Evolutionary conservation across 2,888 invertebrate species (phyloP).

Genomic region (Mythimna ferrago): DNA sequence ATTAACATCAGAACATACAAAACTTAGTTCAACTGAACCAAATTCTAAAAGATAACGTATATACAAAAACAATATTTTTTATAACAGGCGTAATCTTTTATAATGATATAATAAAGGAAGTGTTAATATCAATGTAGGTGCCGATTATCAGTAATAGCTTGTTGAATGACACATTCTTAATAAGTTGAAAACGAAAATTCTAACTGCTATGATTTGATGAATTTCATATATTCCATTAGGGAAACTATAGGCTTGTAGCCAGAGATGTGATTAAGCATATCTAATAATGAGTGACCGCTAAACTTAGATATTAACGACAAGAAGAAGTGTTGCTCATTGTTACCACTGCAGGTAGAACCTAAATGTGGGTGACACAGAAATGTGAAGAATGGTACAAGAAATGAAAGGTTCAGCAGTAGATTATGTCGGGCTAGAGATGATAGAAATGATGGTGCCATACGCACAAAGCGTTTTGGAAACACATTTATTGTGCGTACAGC

Average conservation of each 20-base stretch:
- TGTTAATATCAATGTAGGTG: constrained; percentile 24
- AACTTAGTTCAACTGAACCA: not conserved
- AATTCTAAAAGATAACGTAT: constrained; percentile 8
- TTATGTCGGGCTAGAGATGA: not conserved
- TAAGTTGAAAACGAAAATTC: constrained; percentile 1
- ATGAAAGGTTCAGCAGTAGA: too few relatives aligned
- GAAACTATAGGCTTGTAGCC: not conserved
- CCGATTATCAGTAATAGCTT: constrained; percentile 4
- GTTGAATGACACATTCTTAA: constrained; percentile 19
- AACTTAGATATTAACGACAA: not conserved
- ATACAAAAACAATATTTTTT: not conserved
- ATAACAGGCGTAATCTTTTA: constrained; percentile 18
- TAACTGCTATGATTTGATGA: not conserved
- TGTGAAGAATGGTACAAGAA: not conserved
- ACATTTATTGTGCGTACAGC: too few relatives aligned
- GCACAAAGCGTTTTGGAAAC: too few relatives aligned
- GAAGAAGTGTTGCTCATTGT: not conserved
- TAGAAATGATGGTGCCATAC: not conserved
- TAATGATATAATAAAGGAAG: constrained; percentile 41
- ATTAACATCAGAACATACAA: not conserved
- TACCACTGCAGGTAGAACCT: not conserved
- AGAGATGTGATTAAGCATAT: too few relatives aligned
- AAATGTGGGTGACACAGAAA: not conserved
- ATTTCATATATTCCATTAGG: not conserved
- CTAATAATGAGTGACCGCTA: too few relatives aligned